phyloP scores from a whole-genome alignment of 1,140 invertebrate species.

The Nixonia krombeini region DNA sequence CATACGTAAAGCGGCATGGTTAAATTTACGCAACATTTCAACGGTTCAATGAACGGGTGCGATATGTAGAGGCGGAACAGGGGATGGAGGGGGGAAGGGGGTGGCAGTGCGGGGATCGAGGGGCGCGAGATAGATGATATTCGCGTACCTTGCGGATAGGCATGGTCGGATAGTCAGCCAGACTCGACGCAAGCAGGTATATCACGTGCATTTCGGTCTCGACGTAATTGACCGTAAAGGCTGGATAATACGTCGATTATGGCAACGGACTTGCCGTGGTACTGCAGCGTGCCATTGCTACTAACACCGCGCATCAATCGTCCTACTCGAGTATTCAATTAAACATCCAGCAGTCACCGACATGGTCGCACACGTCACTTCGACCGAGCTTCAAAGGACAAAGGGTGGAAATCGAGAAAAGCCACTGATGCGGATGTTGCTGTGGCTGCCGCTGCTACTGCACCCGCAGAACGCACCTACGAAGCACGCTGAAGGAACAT shows the following conservation, averaged over 20 bases:
- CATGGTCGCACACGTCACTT: conserved; percentile 14
- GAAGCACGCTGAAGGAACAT: too few relatives aligned
- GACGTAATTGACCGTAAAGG: conserved; percentile 47
- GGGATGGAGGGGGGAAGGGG: neutral
- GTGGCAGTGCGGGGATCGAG: neutral
- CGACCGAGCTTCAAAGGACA: neutral
- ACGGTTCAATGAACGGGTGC: conserved; percentile 37
- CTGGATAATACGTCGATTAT: conserved; percentile 48
- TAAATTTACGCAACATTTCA: conserved; percentile 43
- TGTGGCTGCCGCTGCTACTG: too few relatives aligned
- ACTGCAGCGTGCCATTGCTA: conserved; percentile 37
- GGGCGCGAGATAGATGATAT: conserved; percentile 37
- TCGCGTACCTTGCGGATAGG: conserved; percentile 33
- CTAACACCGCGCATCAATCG: conserved; percentile 49
- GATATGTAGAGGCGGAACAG: conserved; percentile 11
- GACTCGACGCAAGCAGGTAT: conserved; percentile 32
- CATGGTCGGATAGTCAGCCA: conserved; percentile 30
- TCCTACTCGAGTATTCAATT: conserved; percentile 49
- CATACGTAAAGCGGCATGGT: conserved; percentile 28
- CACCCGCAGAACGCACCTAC: too few relatives aligned
- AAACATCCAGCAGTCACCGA: conserved; percentile 38
- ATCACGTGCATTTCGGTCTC: conserved; percentile 45
- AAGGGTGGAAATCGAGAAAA: neutral
- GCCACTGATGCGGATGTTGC: too few relatives aligned
- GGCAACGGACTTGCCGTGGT: conserved; percentile 29